Base-by-base conservation (phyloP, 2,888 invertebrate genomes). In the Oscheius onirici region DNA sequence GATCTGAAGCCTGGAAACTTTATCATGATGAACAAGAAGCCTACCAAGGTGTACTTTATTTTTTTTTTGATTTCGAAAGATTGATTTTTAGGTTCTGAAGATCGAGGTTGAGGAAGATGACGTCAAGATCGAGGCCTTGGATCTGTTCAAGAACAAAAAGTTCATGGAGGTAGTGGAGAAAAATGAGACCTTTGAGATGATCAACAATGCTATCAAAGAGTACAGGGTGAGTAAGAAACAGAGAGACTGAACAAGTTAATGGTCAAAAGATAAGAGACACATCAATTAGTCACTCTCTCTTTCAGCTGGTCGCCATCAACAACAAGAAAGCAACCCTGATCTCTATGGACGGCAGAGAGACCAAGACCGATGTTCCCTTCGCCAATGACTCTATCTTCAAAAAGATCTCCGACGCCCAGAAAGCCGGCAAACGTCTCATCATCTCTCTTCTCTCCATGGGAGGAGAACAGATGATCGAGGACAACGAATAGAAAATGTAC, bases 71-170 rank as follows among this genome's bases (percentile, higher is more conserved):
- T 13, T 17, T 26, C 24, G 11, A 61, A 61, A 17, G 3, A 26
- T 13, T 43, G 13, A 24, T 20, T 22, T 46, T 63, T 17, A 63
- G 63, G n/a, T 63, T 8, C 44, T 46, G 8, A 63, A 63, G 34
- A 46, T 63, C 28, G 49, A 46, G 13, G 34, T 63, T 34, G 49
- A 46, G 8, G 63, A 63, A 10, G 34, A 63, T 17, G 46, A 46
- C 10, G 49, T 63, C 17, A 20, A 49, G 2, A 15, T 63, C n/a
- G 63, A 63, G 28, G 63, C 46, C 11, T 26, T 24, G 10, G 63
- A 63, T 24, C 17, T 63, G 15, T 63, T 63, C 63, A 63, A 49
- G 49, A 63, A 49, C 63, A 63, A 63, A 8, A 63, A 63, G 49
- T 17, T 63, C 49, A 63, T 10, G 28, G 26, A 44, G 3, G 26